Base-by-base conservation (phyloP, 2,888 invertebrate genomes). In the Lapara coniferarum region DNA sequence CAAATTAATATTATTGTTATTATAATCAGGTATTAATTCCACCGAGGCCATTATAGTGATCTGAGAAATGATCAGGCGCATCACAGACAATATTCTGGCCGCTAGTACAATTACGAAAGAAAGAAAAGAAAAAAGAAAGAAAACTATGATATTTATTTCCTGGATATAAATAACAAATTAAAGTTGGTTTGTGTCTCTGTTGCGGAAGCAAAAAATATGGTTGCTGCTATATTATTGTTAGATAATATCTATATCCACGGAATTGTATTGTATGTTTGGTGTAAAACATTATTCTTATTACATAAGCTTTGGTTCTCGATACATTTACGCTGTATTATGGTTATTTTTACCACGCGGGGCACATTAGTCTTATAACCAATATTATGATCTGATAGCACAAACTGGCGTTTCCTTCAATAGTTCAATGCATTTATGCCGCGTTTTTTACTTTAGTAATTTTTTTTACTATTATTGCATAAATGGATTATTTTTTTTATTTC, bases 111-210 rank as follows among this genome's bases (percentile, higher is more conserved):
- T 25, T 25, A 25, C 2, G 25, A 25, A 25, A 25, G n/a, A n/a
- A n/a, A n/a, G n/a, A n/a, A n/a, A n/a, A n/a, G n/a, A n/a, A n/a
- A n/a, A n/a, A n/a, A n/a, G n/a, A n/a, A n/a, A n/a, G n/a, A n/a
- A n/a, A n/a, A n/a, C n/a, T n/a, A n/a, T n/a, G n/a, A n/a, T n/a
- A n/a, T 25, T 25, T 25, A 25, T 25, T 25, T 25, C 25, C 25
- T 2, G 52, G n/a, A 52, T n/a, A 19, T 10, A 55, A n/a, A 19
- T 19, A 14, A 16, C 6, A n/a, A 4, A 44, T 58, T 44, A 7
- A 44, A 58, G 12, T 12, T n/a, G 14, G 1, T 16, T 63, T 19
- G 63, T 49, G 49, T 63, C 49, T 19, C 63, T 63, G 63, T 63
- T 13, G 49, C 13, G 10, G 25, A 25, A 25, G 2, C 1, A 2